These are phyloP conservation scores for Epinotia ramella DNA, from an alignment of 2,888 invertebrate species.

Conservation along the genomic window DNA sequence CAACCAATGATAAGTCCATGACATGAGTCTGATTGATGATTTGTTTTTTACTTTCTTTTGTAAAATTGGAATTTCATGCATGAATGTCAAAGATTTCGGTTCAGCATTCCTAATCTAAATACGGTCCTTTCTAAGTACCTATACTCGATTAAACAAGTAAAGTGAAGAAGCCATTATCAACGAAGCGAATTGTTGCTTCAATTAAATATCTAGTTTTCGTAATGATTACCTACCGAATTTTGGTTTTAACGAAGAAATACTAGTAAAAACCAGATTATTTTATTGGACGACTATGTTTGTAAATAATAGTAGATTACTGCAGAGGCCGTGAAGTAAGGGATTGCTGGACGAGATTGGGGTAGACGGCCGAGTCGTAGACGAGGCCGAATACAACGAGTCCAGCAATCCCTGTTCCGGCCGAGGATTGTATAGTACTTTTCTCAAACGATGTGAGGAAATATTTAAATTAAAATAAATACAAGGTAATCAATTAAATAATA, in stretches of 20 bases:
- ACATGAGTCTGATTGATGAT: constrained; percentile 36
- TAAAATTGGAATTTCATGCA: background rate
- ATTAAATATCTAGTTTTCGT: background rate
- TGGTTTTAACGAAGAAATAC: background rate
- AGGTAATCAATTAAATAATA: no score
- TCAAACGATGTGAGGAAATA: no score
- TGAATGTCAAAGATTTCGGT: background rate
- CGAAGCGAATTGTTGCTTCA: background rate
- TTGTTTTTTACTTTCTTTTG: constrained; percentile 29
- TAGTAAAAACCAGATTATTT: background rate
- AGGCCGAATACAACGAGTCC: no score
- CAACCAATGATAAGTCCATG: constrained; percentile 29
- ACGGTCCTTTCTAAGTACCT: no score
- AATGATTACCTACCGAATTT: background rate
- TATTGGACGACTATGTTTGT: background rate
- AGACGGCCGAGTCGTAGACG: no score
- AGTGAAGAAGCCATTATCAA: background rate
- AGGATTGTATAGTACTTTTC: no score
- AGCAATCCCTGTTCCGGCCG: no score
- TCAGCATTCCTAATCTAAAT: background rate
- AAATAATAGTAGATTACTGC: no score
- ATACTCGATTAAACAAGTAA: background rate
- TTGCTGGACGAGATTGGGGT: no score
- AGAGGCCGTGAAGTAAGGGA: no score
- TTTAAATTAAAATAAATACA: no score